Percentiles rank a stretch among this genome's conserved stretches.
These are phyloP conservation scores for Xanthorhoe designata DNA, from an alignment of 2,888 invertebrate genomes.

Conservation along the genomic window DNA sequence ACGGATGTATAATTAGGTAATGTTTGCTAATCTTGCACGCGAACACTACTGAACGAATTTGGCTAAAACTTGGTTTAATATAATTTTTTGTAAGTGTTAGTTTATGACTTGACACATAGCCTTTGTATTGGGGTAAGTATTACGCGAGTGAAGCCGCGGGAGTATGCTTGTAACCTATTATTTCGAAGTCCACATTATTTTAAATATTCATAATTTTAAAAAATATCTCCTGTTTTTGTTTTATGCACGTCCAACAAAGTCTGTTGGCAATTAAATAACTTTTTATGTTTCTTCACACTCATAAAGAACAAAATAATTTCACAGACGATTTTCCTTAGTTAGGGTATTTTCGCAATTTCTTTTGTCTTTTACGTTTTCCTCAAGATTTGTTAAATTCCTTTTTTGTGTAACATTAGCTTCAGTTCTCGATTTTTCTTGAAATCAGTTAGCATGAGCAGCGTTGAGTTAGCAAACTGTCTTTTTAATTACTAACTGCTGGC, in stretches of 20 bases:
- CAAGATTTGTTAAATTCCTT: constrained; percentile 8
- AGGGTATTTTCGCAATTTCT: constrained; percentile 10
- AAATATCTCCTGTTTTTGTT: not conserved
- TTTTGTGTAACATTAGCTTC: constrained; percentile 1
- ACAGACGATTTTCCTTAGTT: constrained; percentile 9
- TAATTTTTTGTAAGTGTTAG: too few species aligned
- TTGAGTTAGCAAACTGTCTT: too few species aligned
- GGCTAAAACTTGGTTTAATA: too few species aligned
- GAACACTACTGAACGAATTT: too few species aligned
- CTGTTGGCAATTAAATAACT: constrained; percentile 22
- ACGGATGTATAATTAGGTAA: too few species aligned
- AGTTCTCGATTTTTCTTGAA: not conserved
- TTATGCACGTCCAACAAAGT: not conserved
- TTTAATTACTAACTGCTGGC: too few species aligned
- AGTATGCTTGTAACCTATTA: too few species aligned
- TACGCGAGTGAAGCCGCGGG: too few species aligned
- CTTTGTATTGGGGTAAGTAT: too few species aligned
- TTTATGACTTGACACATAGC: too few species aligned
- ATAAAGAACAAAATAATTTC: constrained; percentile 19
- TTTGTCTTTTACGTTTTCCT: constrained; percentile 15
- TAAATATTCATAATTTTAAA: not conserved
- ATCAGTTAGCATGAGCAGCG: not conserved
- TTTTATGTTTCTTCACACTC: constrained; percentile 25
- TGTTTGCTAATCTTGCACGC: too few species aligned
- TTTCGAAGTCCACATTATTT: not conserved